Base-by-base conservation (phyloP, 1,140 invertebrate species). In the Colletes latitarsis region DNA sequence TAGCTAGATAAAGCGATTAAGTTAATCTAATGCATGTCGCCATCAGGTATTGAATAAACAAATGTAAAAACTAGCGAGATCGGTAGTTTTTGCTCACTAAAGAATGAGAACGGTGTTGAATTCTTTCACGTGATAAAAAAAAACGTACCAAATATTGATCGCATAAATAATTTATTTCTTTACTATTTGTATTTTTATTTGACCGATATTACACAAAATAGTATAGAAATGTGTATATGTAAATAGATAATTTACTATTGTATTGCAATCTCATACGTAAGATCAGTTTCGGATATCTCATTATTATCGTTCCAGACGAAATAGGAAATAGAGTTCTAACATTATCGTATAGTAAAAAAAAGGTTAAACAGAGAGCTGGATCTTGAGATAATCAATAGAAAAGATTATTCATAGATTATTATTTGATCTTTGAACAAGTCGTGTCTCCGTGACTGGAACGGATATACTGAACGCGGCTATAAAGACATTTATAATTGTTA, bases 401-500 rank as follows among this genome's bases (percentile, higher is more conserved):
- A 41, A 41, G 3, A 41, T 17, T 74, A n/a, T 52, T 19, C 12
- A 64, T 17, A 17, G 2, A 9, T 46, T 14, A 57, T 17, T 46
- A 9, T 46, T 8, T 19, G 17, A 9, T 53, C 30, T 6, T 3
- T 39, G 0, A 43, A 0, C 14, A 10, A 30, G 3, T 3, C 4
- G 8, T 2, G 77, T 67, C 15, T 58, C n/a, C 4, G 83, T 46
- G 14, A 17, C 2, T 2, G 87, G 49, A 46, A 71, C 19, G 19
- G 87, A 93, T 10, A 95, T 94, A 52, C 95, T 96, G 81, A 96
- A 96, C 30, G 95, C 94, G 8, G 95, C 95, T 39, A 96, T 94
- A 41, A 96, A 94, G 43, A 96, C 94, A 82, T 96, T 96, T 68
- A 96, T 94, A 12, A 96, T 94, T 6, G 95, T 95, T 52, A 96